Evolutionary conservation across 2,113 vertebrate genomes (phyloP).

Genomic region (Cygnus buccinator): DNA sequence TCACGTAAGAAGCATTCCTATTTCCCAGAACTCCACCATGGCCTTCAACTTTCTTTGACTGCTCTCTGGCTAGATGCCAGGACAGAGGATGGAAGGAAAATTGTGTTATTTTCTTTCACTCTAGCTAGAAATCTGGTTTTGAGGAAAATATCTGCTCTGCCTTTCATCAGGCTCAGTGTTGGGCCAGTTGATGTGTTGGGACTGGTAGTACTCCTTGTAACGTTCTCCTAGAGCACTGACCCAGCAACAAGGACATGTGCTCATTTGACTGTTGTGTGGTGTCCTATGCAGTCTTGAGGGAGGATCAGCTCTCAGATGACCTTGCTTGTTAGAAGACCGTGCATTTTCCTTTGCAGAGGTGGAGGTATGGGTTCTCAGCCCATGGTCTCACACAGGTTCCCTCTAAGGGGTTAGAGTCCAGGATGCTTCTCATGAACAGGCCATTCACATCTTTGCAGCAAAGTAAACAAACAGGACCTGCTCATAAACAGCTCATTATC

Average conservation of each 20-base stretch:
- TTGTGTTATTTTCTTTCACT: not conserved
- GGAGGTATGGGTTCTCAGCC: not conserved
- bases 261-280: not conserved
- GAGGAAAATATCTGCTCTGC: slow-evolving; percentile 20
- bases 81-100: slow-evolving; percentile 22
- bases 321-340: not conserved
- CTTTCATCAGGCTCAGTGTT: not conserved
- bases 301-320: not conserved
- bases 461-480: slow-evolving; percentile 29
- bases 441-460: not conserved
- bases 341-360: not conserved
- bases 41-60: not conserved
- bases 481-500: slow-evolving; percentile 57
- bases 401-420: not conserved
- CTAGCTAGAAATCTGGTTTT: not conserved
- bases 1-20: not conserved
- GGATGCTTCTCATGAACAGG: not conserved
- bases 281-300: not conserved
- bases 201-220: not conserved
- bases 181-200: not conserved
- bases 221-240: not conserved
- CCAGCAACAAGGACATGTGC: not conserved
- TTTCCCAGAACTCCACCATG: not conserved
- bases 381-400: not conserved
- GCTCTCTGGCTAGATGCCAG: not conserved